Base-by-base conservation (phyloP, 2,113 vertebrate species). In the Tapirus terrestris region DNA sequence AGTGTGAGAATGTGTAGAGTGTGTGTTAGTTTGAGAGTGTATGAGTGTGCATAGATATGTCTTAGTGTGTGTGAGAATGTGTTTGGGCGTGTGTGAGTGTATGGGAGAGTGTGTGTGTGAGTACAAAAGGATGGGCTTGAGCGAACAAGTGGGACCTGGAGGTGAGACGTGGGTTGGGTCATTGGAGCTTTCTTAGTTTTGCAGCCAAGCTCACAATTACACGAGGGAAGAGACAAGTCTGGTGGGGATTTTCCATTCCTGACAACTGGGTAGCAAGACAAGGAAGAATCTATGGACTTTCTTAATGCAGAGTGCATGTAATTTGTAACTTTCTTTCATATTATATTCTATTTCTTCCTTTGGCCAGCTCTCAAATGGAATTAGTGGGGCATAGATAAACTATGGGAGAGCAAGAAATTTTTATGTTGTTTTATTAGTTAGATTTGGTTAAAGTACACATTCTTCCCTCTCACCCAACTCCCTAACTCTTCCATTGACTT, bases 201-300 rank as follows among this genome's bases (percentile, higher is more conserved):
- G 3, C 33, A 31, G n/a, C 43, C 27, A 2, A 8, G 21, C 12
- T 4, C 16, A 10, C 11, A 11, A 11, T 6, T 77, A 0, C 10
- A 3, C 31, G 12, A n/a, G 56, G 51, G 16, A 20, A n/a, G 11
- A 48, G n/a, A 67, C 39, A 9, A 2, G 0, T 12, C 67, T 9
- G 8, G 12, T 13, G 17, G 45, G 39, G 8, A 2, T 6, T 33
- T 13, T 36, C 21, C 5, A 13, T 5, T 6, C 43, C 8, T 48
- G 48, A 18, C 25, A 18, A 18, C 3, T 8, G 12, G 23, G 11
- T 31, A 4, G 36, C 12, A 7, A 61, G 58, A 20, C 0, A 0
- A 21, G 60, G 45, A 68, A 33, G 53, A 1, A 5, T 11, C 31
- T 2, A 0, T 0, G 7, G 9, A 0, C 20, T 8, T 27, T 17